These are phyloP conservation scores for Stenurella melanura DNA, from an alignment of 2,888 invertebrate genomes.

Conservation along the genomic window DNA sequence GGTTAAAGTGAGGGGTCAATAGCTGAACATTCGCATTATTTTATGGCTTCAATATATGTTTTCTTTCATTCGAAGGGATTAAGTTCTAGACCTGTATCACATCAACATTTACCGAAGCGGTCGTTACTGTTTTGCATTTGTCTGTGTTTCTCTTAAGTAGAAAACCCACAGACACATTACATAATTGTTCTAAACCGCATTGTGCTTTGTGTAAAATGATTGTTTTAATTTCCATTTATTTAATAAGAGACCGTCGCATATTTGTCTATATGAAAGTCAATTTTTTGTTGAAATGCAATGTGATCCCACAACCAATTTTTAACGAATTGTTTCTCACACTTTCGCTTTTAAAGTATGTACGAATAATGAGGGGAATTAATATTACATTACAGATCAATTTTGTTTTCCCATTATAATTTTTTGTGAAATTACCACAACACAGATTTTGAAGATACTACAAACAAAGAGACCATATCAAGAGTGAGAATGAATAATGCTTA, in stretches of 20 bases:
- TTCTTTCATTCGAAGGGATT: too few relatives aligned
- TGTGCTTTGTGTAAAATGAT: background rate
- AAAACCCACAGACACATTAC: too few relatives aligned
- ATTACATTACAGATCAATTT: slow-evolving; percentile 29
- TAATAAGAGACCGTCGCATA: background rate
- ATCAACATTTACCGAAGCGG: too few relatives aligned
- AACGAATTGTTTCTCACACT: slow-evolving; percentile 48
- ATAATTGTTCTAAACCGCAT: background rate
- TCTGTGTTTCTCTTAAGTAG: too few relatives aligned
- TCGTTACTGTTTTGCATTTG: too few relatives aligned
- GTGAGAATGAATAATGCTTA: slow-evolving; percentile 12
- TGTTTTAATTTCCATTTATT: background rate
- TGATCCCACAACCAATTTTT: slow-evolving; percentile 39
- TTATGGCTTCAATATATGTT: too few relatives aligned
- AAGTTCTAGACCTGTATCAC: too few relatives aligned
- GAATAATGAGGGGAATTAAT: slow-evolving; percentile 9
- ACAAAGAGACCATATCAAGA: slow-evolving; percentile 17
- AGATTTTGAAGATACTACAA: slow-evolving; percentile 12
- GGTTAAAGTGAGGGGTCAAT: too few relatives aligned
- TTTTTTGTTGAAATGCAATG: slow-evolving; percentile 29
- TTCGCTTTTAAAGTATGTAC: slow-evolving; percentile 39
- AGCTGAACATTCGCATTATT: too few relatives aligned
- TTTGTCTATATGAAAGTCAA: background rate
- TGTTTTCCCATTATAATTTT: slow-evolving; percentile 15
- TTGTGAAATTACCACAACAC: background rate